Evolutionary conservation across 2,113 vertebrate genomes (phyloP), one percentile per base, ranked within the genome.

Genomic region (Tenrec ecaudatus): DNA sequence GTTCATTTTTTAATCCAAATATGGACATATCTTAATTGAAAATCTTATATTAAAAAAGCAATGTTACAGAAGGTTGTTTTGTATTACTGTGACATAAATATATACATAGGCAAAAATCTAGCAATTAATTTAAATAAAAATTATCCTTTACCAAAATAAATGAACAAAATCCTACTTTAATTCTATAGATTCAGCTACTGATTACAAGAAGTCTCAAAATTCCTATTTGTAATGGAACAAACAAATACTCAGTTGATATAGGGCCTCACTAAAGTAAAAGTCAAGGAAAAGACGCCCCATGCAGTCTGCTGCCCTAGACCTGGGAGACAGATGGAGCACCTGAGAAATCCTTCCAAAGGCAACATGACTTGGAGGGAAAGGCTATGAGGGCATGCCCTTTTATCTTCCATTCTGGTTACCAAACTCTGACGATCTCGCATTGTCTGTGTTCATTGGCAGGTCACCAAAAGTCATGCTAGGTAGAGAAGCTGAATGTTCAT

Each of bases 151-250:
- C 16, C 64, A 66, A 22, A 89, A 23, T 23, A 22, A 62, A 62
- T 62, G 22, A 75, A 94, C 14, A 58, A 82, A 88, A n/a, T 9
- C 17, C 22, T 86, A 47, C 4, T 57, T 15, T 82, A 93, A 86
- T 62, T 87, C 36, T 53, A 81, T 14, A 90, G 47, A 76, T 25
- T 19, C 5, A 36, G 58, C 5, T 82, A 86, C 66, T 82, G 27
- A 83, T 71, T 82, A 92, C 33, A 88, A 86, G 47, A 86, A 40
- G n/a, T 3, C 71, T 89, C 33, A 58, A 58, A 80, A 93, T 86
- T 78, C n/a, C 40, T 86, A 4, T 73, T 17, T 66, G 71, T 92
- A 85, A 79, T 84, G 88, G 93, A 90, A 79, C 10, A 81, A 89
- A 82, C 6, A 80, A 6, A 89, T 78, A 89, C 89, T 69, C 80